Percentiles rank a stretch among this genome's conserved stretches.
Evolutionary conservation across 1,140 invertebrate species (phyloP).

Genomic region (Potamilus streckersoni): DNA sequence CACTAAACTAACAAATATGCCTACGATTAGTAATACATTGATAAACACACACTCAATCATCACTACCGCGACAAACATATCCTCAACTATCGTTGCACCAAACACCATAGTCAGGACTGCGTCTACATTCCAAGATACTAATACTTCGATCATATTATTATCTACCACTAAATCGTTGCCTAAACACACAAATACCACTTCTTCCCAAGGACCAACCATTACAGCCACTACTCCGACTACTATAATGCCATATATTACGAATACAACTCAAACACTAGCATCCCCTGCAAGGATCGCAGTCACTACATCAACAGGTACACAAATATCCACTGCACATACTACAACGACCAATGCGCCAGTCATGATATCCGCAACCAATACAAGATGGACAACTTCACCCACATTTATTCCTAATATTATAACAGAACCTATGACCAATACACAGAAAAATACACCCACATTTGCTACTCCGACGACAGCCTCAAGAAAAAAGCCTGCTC

Average conservation of each 20-base stretch:
- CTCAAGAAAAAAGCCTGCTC: not conserved
- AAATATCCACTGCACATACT: constrained; percentile 7
- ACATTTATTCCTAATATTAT: constrained; percentile 21
- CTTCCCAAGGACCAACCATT: constrained; percentile 5
- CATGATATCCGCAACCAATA: constrained; percentile 28
- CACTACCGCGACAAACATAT: too few relatives aligned
- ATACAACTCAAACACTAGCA: constrained; percentile 15
- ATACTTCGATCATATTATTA: not conserved
- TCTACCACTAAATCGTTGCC: not conserved
- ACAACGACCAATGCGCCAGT: constrained; percentile 15
- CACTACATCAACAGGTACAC: constrained; percentile 6
- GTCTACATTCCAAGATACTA: too few relatives aligned
- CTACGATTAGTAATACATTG: not conserved
- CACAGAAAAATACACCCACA: constrained; percentile 18
- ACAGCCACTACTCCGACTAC: constrained; percentile 19
- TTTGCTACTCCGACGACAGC: constrained; percentile 24
- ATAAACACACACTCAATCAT: too few relatives aligned
- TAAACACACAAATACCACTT: not conserved
- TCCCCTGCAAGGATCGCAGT: constrained; percentile 2
- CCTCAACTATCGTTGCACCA: too few relatives aligned
- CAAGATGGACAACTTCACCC: constrained; percentile 28
- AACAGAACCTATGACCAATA: constrained; percentile 22
- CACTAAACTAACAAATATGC: not conserved
- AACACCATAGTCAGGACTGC: too few relatives aligned
- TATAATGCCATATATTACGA: constrained; percentile 4